These are phyloP conservation scores for Gila robusta DNA, from an alignment of 2,797 vertebrate species.

Conservation along the genomic window DNA sequence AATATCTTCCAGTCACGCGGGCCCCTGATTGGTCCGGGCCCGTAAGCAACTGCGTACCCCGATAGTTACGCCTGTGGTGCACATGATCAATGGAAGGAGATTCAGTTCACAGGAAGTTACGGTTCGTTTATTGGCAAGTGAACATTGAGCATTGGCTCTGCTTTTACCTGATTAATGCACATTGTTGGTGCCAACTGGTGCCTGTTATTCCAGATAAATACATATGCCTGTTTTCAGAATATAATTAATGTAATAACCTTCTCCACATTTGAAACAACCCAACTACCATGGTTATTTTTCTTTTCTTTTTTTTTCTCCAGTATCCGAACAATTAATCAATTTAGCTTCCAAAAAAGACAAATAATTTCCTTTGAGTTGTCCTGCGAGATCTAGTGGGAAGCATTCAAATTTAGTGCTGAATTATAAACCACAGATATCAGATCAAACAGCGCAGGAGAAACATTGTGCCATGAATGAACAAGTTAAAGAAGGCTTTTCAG, in stretches of 20 bases:
- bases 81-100: neutral
- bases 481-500: no score
- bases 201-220: neutral
- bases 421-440: no score
- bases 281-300: neutral
- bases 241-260: constrained; percentile 1
- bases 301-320: neutral
- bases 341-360: no score
- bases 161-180: constrained; percentile 1
- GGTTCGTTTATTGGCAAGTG: neutral
- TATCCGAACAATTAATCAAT: neutral
- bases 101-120: neutral
- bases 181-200: neutral
- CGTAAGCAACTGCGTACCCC: no score
- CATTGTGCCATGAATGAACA: no score
- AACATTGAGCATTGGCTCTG: neutral
- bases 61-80: neutral
- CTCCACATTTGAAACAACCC: neutral
- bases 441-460: no score
- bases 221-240: constrained; percentile 12
- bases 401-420: no score
- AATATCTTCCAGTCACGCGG: no score
- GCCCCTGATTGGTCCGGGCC: no score
- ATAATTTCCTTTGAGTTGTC: no score
- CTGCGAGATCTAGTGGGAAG: no score